Conservation (phyloP, 2,888 invertebrate genomes). For the Prosapia bicincta region DNA sequence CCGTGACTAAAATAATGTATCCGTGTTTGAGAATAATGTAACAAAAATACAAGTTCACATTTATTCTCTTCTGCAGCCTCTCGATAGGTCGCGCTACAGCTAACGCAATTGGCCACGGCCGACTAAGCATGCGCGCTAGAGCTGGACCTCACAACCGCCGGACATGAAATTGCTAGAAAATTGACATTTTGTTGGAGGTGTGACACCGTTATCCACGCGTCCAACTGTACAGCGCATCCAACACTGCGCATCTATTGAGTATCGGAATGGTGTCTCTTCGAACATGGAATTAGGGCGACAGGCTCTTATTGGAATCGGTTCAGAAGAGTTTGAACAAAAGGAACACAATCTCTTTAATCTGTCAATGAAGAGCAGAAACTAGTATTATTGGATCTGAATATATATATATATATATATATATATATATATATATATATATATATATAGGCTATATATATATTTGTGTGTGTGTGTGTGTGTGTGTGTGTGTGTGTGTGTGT, state of each 20-base stretch:
- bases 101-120: constrained; percentile 24
- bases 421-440: no score
- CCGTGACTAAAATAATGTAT: no score
- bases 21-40: no score
- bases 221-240: background rate
- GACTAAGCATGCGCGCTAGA: constrained; percentile 3
- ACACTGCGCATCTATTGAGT: background rate
- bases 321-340: no score
- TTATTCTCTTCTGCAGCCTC: background rate
- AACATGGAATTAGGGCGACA: background rate
- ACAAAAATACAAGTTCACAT: no score
- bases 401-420: no score
- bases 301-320: background rate
- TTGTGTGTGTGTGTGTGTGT: no score
- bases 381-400: no score
- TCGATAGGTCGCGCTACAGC: constrained; percentile 1
- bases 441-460: no score
- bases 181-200: constrained; percentile 29
- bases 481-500: no score
- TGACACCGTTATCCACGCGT: constrained; percentile 25
- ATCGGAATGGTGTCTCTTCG: background rate
- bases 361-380: no score
- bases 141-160: constrained; percentile 9
- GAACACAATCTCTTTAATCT: no score
- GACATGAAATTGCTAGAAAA: constrained; percentile 30